Percentiles rank a stretch among this genome's conserved stretches.
phyloP scores from a whole-genome alignment of 2,113 vertebrate genomes.

The Esox niger region DNA sequence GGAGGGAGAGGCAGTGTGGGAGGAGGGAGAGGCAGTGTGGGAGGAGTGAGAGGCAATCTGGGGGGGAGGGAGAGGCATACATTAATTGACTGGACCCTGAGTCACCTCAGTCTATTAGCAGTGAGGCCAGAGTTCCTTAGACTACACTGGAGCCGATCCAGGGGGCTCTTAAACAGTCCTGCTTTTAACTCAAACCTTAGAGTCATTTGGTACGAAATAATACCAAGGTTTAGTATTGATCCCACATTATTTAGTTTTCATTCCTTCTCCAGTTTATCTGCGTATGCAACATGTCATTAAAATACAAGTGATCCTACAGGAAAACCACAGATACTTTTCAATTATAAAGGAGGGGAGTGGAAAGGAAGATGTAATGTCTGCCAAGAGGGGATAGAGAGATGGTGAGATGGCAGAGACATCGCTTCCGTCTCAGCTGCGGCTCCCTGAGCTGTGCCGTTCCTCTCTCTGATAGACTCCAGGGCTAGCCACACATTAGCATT shows the following conservation, averaged over 20 bases:
- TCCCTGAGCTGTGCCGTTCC: neutral
- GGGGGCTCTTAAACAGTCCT: neutral
- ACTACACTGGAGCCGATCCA: neutral
- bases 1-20: too few relatives aligned
- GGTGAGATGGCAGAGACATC: conserved; percentile 30
- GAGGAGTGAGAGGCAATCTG: neutral
- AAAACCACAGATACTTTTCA: too few relatives aligned
- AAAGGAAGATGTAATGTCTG: too few relatives aligned
- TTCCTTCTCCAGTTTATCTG: too few relatives aligned
- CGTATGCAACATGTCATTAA: too few relatives aligned
- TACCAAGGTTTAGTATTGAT: too few relatives aligned
- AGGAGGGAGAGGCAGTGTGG: too few relatives aligned
- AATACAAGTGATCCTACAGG: too few relatives aligned
- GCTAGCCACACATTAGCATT: neutral
- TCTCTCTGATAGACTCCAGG: neutral
- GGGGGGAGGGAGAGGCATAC: neutral
- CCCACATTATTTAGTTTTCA: too few relatives aligned
- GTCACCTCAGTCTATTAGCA: conserved; percentile 3
- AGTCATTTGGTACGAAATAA: neutral
- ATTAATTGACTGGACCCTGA: neutral
- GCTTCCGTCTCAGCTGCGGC: neutral
- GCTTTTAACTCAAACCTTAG: neutral
- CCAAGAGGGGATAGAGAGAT: conserved; percentile 21
- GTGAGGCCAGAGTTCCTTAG: neutral
- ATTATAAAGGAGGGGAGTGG: too few relatives aligned